Conservation (phyloP, 2,797 vertebrate genomes). For the Florisuga fusca region DNA sequence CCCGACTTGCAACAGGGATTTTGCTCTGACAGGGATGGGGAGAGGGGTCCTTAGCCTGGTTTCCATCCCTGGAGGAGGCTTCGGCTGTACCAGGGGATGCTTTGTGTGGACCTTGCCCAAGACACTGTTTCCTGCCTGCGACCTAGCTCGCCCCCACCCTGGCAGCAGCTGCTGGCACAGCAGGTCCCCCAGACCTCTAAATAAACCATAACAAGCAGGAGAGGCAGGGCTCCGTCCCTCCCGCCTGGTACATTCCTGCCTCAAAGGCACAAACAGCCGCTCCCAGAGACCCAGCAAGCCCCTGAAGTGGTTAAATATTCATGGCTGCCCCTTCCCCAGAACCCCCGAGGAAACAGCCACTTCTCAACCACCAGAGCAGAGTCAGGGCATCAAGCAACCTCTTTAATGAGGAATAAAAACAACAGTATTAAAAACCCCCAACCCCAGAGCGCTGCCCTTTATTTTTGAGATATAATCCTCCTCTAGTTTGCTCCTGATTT, state of each 20-base stretch:
- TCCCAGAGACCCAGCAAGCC: background rate
- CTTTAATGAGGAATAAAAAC: conserved; percentile 65
- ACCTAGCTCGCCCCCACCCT: background rate
- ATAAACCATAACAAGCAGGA: background rate
- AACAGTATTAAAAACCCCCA: background rate
- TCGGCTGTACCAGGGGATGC: background rate
- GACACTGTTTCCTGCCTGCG: background rate
- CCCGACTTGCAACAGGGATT: background rate
- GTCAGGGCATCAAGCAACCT: background rate
- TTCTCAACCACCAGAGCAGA: background rate
- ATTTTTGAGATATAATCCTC: conserved; percentile 46
- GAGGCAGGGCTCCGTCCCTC: background rate
- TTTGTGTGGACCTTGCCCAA: background rate
- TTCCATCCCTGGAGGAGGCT: background rate
- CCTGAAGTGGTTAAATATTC: background rate
- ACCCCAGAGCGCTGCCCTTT: background rate
- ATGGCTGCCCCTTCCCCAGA: background rate
- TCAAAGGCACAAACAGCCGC: background rate
- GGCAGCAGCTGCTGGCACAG: conserved; percentile 37
- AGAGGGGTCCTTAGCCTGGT: background rate
- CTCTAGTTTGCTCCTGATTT: background rate
- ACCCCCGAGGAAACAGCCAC: background rate
- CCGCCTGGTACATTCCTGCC: background rate
- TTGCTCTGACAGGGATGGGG: background rate
- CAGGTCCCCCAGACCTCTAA: background rate